Percentiles rank a stretch among this genome's conserved stretches.
Evolutionary conservation across 2,888 invertebrate species (phyloP).

Genomic region (Orthosia gracilis): DNA sequence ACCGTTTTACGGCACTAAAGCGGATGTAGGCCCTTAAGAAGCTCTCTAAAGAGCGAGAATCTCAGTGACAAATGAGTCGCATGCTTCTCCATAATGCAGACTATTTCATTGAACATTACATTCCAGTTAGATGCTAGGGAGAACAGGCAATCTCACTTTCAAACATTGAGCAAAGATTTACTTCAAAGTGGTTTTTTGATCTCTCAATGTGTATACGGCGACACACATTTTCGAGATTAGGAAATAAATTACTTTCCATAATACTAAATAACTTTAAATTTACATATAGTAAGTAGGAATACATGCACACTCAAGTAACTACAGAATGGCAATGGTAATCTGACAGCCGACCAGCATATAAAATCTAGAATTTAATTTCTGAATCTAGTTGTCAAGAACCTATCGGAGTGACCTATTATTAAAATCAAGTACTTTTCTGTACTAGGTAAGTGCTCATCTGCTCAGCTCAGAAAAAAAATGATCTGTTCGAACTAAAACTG

Average conservation of each 20-base stretch:
- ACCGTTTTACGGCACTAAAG: no score
- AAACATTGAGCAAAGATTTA: not conserved
- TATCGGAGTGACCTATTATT: not conserved
- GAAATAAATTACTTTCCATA: not conserved
- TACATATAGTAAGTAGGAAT: conserved; percentile 24
- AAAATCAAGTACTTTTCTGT: no score
- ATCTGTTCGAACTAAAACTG: not conserved
- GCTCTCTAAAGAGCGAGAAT: conserved; percentile 14
- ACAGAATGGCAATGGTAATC: not conserved
- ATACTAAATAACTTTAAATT: no score
- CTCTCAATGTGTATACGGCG: not conserved
- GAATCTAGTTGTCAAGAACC: not conserved
- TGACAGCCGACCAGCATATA: not conserved
- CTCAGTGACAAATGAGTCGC: conserved; percentile 22
- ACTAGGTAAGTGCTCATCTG: not conserved
- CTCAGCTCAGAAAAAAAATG: not conserved
- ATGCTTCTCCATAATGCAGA: conserved; percentile 3
- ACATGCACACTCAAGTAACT: conserved; percentile 13
- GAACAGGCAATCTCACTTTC: not conserved
- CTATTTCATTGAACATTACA: conserved; percentile 23
- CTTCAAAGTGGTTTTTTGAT: not conserved
- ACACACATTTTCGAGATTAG: not conserved
- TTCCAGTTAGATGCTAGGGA: not conserved
- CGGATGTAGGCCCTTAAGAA: no score
- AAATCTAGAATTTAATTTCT: not conserved